Evolutionary conservation across 2,888 invertebrate genomes (phyloP).

Genomic region (Cheilosia pagana): DNA sequence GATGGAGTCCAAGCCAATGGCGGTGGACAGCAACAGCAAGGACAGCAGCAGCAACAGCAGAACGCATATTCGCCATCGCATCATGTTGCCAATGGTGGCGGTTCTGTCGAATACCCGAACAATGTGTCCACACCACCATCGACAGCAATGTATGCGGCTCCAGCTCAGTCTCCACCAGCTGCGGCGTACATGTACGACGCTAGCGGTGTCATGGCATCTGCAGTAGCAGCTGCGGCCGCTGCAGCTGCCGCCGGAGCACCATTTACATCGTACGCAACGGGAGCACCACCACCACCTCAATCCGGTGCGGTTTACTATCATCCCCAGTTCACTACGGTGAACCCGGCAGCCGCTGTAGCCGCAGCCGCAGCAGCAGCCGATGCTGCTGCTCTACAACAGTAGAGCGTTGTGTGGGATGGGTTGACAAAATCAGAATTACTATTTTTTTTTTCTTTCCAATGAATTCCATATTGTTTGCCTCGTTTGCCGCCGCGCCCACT

Average conservation of each 20-base stretch:
- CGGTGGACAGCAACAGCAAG: conserved; percentile 77
- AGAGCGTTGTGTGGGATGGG: conserved; percentile 77
- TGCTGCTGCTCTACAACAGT: conserved; percentile 79
- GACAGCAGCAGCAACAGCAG: conserved; percentile 77
- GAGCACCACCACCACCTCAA: conserved; percentile 79
- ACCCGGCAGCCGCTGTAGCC: conserved; percentile 74
- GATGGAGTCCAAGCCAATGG: conserved; percentile 74
- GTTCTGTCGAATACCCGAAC: conserved; percentile 79
- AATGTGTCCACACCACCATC: conserved; percentile 79
- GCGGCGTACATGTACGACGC: conserved; percentile 82
- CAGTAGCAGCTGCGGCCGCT: conserved; percentile 80
- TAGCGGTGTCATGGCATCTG: conserved; percentile 81
- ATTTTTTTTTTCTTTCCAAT: conserved; percentile 61
- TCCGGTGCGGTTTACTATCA: conserved; percentile 71
- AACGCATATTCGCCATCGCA: conserved; percentile 78
- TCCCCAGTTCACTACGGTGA: conserved; percentile 63
- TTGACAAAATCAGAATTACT: conserved; percentile 61
- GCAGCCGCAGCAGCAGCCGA: conserved; percentile 77
- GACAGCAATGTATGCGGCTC: conserved; percentile 79
- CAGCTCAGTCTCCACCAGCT: conserved; percentile 82
- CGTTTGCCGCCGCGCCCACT: conserved; percentile 57
- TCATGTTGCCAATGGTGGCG: conserved; percentile 78
- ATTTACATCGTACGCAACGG: conserved; percentile 76
- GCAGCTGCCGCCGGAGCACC: conserved; percentile 81
- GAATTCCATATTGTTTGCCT: conserved; percentile 74